Percentiles rank a stretch among this genome's conserved stretches.
phyloP scores from a whole-genome alignment of 2,797 vertebrate genomes.

The Carcharodon carcharias region DNA sequence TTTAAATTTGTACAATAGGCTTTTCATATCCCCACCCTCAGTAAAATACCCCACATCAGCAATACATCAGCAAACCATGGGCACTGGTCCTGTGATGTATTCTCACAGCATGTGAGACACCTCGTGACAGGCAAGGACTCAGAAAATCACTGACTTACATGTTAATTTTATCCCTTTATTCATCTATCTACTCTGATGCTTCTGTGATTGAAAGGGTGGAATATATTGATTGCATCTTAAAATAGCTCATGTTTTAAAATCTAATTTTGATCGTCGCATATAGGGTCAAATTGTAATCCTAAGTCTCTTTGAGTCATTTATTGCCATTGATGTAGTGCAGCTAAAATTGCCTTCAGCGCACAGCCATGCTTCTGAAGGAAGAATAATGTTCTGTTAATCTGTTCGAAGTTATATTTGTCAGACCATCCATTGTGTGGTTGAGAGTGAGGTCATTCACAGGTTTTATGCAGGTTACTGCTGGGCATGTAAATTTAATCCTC shows the following conservation, averaged over 20 bases:
- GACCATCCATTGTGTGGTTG: background rate
- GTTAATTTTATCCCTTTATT: background rate
- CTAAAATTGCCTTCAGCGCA: conserved; percentile 4
- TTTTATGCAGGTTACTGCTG: background rate
- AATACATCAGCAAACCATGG: background rate
- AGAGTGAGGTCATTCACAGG: background rate
- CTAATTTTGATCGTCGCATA: background rate
- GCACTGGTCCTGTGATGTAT: background rate
- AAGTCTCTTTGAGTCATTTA: background rate
- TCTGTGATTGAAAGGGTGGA: background rate
- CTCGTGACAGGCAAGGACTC: background rate
- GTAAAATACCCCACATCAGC: background rate
- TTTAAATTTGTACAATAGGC: background rate
- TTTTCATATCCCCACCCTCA: background rate
- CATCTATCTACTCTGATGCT: background rate
- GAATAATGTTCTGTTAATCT: background rate
- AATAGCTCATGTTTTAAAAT: background rate
- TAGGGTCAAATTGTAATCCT: background rate
- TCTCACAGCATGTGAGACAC: background rate
- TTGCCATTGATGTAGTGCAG: conserved; percentile 7
- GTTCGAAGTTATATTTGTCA: background rate
- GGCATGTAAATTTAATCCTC: background rate
- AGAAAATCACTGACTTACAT: background rate
- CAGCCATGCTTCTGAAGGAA: background rate
- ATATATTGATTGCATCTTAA: conserved; percentile 11